Percentiles rank a stretch among this genome's conserved stretches.
Evolutionary conservation across 2,113 vertebrate genomes (phyloP).

Genomic region (Eleginops maclovinus): DNA sequence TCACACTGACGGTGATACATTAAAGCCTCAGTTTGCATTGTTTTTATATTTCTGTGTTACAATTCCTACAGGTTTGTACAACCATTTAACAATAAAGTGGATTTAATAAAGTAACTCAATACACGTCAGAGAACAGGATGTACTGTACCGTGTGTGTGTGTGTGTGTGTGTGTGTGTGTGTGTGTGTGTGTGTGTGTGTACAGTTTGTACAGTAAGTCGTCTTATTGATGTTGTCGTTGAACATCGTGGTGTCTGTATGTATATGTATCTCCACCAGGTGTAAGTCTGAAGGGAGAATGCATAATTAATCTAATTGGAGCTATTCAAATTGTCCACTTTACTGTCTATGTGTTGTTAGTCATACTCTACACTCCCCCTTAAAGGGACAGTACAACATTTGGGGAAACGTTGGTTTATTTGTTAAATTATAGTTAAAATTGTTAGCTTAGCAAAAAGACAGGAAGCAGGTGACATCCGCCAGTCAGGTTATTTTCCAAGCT

Average conservation of each 20-base stretch:
- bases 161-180: no score
- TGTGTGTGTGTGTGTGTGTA: neutral
- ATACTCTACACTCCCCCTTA: neutral
- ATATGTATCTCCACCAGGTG: neutral
- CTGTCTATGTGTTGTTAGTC: neutral
- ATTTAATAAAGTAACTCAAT: neutral
- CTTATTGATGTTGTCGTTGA: neutral
- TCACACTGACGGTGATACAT: constrained; percentile 6
- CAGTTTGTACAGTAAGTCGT: neutral
- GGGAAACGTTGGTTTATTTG: neutral
- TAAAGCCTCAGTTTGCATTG: neutral
- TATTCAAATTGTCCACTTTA: neutral
- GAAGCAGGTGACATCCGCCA: neutral
- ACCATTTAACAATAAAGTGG: neutral
- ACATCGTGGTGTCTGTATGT: neutral
- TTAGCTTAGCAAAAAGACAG: neutral
- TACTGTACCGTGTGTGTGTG: neutral
- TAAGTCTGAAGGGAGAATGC: neutral
- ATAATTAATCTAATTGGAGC: neutral
- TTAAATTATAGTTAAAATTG: no score
- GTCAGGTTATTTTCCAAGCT: no score
- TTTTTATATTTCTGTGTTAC: neutral
- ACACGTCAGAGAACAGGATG: constrained; percentile 1
- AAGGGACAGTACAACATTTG: neutral
- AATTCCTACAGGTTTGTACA: neutral